Evolutionary conservation across 2,888 invertebrate species (phyloP).

Genomic region (Falcaria lacertinaria): DNA sequence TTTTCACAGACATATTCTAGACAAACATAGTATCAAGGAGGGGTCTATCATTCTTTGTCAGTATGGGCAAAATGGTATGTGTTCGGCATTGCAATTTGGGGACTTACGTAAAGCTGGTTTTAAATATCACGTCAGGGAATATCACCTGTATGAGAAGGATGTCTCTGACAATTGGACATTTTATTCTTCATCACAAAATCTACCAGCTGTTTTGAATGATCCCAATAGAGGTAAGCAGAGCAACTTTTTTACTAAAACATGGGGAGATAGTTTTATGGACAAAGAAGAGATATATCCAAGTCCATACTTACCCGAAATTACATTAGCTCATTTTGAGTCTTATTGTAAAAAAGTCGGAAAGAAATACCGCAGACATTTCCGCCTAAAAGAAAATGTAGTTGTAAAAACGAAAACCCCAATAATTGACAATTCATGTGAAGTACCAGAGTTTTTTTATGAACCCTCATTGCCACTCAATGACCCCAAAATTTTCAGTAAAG

Average conservation of each 20-base stretch:
- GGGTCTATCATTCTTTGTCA: slow-evolving; percentile 92
- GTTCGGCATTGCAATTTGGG: slow-evolving; percentile 92
- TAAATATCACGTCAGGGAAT: slow-evolving; percentile 89
- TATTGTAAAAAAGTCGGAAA: slow-evolving; percentile 90
- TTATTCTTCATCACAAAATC: slow-evolving; percentile 94
- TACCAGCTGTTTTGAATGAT: slow-evolving; percentile 97
- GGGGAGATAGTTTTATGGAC: slow-evolving; percentile 97
- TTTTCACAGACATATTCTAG: slow-evolving; percentile 85
- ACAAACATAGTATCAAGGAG: slow-evolving; percentile 89
- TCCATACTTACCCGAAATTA: slow-evolving; percentile 90
- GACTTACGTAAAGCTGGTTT: slow-evolving; percentile 94
- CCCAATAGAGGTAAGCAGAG: slow-evolving; percentile 94
- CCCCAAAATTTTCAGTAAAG: slow-evolving; percentile 88
- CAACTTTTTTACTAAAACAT: slow-evolving; percentile 97
- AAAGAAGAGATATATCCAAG: slow-evolving; percentile 87
- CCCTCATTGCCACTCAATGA: slow-evolving; percentile 89
- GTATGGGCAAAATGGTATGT: slow-evolving; percentile 93
- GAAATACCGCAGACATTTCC: slow-evolving; percentile 82
- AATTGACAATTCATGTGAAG: slow-evolving; percentile 79
- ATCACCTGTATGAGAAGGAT: slow-evolving; percentile 71
- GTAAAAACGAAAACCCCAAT: slow-evolving; percentile 67
- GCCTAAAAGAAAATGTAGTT: slow-evolving; percentile 69
- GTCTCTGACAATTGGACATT: slow-evolving; percentile 86
- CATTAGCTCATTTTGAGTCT: slow-evolving; percentile 89
- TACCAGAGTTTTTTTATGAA: slow-evolving; percentile 92